Percentiles rank a stretch among this genome's conserved stretches.
Conservation (phyloP, 2,888 invertebrate genomes). For the Calameuta idolon region DNA sequence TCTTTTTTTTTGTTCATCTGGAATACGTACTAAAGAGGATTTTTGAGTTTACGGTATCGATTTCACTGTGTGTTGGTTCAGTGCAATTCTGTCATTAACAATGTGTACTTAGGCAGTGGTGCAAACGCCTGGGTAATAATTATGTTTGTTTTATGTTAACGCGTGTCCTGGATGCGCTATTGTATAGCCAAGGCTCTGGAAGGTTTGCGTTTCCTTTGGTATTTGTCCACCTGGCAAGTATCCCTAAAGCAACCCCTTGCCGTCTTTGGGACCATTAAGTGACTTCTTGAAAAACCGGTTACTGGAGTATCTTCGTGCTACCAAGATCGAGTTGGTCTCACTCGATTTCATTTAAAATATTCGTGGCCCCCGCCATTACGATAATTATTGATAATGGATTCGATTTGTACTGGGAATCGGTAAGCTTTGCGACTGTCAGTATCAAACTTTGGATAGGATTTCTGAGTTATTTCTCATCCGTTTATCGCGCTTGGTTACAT, state of each 20-base stretch:
- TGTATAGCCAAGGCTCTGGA: background rate
- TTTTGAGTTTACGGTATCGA: background rate
- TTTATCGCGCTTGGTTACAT: background rate
- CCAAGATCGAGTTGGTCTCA: background rate
- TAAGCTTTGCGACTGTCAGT: background rate
- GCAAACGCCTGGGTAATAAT: background rate
- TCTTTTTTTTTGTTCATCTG: background rate
- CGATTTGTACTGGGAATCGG: background rate
- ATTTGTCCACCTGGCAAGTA: constrained; percentile 10
- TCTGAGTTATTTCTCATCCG: background rate
- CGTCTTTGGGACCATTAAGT: background rate
- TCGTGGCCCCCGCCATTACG: background rate
- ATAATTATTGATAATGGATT: background rate
- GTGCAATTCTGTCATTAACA: background rate
- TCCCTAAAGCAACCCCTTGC: constrained; percentile 1
- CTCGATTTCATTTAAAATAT: background rate
- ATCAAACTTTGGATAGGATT: background rate
- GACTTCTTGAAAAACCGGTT: background rate
- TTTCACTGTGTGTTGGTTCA: background rate
- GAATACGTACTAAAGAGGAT: background rate
- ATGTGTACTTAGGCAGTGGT: background rate
- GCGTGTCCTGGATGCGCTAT: background rate
- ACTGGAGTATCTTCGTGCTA: background rate
- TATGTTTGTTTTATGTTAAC: background rate
- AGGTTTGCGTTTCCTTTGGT: constrained; percentile 8